These are phyloP conservation scores for Myiozetetes cayanensis DNA, from an alignment of 2,113 vertebrate species.

Conservation along the genomic window DNA sequence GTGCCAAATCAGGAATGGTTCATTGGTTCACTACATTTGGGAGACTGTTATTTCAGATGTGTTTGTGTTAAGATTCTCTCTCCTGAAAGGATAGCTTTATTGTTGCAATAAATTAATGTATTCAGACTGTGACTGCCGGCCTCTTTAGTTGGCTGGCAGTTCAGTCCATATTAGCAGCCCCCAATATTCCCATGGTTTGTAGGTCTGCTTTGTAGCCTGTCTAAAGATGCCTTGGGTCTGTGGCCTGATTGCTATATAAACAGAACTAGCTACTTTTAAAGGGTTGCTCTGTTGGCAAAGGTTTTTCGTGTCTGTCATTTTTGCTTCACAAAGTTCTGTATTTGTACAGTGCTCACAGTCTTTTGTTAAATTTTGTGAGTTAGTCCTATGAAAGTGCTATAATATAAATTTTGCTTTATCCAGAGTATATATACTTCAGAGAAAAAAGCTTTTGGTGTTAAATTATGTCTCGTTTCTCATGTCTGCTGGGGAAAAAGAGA, in stretches of 20 bases:
- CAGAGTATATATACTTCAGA: background rate
- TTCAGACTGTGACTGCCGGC: background rate
- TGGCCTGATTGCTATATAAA: background rate
- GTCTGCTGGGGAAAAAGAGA: background rate
- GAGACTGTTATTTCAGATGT: background rate
- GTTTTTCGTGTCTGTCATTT: background rate
- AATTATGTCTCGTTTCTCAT: background rate
- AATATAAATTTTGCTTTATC: background rate
- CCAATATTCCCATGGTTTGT: background rate
- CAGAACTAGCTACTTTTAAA: background rate
- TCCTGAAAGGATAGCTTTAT: background rate
- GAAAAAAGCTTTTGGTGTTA: background rate
- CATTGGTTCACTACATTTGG: background rate
- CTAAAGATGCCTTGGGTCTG: background rate
- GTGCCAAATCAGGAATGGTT: background rate
- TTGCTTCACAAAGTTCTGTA: background rate
- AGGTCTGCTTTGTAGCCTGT: background rate
- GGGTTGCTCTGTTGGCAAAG: background rate
- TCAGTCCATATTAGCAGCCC: background rate
- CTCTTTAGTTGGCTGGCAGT: background rate
- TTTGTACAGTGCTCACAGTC: background rate
- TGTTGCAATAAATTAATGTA: background rate
- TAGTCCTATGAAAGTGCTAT: background rate
- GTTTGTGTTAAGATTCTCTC: background rate
- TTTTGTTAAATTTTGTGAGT: background rate